Percentiles rank a stretch among this genome's conserved stretches.
phyloP scores from a whole-genome alignment of 2,113 vertebrate genomes.

The Vombatus ursinus region DNA sequence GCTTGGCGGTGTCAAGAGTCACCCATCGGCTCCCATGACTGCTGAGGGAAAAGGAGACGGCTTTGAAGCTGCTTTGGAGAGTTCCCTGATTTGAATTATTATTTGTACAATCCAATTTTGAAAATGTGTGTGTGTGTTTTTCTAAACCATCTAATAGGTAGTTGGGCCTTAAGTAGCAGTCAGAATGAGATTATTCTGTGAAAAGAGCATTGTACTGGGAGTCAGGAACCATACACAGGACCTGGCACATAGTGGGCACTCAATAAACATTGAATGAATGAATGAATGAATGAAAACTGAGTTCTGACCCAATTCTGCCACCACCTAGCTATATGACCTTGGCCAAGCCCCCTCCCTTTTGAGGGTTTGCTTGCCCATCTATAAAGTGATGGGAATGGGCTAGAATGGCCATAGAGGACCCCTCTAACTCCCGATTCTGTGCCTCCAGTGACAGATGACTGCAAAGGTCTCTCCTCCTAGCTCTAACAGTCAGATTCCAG shows the following conservation, averaged over 20 bases:
- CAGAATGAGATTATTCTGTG: not conserved
- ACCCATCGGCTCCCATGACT: not conserved
- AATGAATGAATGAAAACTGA: not conserved
- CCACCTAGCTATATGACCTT: not conserved
- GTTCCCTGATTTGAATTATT: not conserved
- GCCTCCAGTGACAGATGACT: not conserved
- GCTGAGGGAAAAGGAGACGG: not conserved
- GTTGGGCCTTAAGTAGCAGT: not conserved
- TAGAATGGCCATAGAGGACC: not conserved
- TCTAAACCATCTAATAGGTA: not conserved
- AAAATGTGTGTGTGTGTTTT: constrained; percentile 37
- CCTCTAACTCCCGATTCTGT: not conserved
- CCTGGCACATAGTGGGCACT: not conserved
- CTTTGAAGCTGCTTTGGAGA: constrained; percentile 16
- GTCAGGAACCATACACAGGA: not conserved
- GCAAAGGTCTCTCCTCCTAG: not conserved
- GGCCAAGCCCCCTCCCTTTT: not conserved
- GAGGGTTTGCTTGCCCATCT: not conserved
- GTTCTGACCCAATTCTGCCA: not conserved
- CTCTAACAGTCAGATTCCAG: not conserved
- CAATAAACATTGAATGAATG: not conserved
- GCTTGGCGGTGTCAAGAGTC: not conserved
- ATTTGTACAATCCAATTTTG: constrained; percentile 61
- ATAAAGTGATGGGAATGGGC: not conserved
- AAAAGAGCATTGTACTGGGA: not conserved